These are phyloP conservation scores for Saccostrea cuccullata DNA, from an alignment of 1,140 invertebrate species.

Conservation along the genomic window DNA sequence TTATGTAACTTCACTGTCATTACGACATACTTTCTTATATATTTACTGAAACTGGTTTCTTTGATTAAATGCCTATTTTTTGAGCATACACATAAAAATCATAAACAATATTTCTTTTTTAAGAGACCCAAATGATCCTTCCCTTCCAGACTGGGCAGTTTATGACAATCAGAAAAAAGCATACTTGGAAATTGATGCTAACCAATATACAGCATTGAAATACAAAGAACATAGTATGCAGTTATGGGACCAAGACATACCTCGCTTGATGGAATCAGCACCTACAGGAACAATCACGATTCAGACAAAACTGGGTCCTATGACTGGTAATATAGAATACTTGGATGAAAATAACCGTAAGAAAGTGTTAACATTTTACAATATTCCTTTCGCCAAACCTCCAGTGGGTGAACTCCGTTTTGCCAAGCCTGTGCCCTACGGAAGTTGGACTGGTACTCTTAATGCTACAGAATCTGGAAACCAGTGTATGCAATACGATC, in stretches of 20 bases:
- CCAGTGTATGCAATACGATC: constrained; percentile 11
- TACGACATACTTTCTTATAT: no score
- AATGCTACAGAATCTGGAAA: not conserved
- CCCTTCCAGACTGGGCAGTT: not conserved
- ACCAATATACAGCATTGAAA: not conserved
- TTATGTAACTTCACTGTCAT: no score
- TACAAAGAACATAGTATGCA: not conserved
- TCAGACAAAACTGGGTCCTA: not conserved
- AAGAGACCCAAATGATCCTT: not conserved
- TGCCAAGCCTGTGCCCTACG: not conserved
- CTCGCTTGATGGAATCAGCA: constrained; percentile 7
- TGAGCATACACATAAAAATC: no score
- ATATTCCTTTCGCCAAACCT: constrained; percentile 40
- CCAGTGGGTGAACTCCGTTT: constrained; percentile 36
- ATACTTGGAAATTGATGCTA: not conserved
- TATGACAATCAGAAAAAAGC: not conserved
- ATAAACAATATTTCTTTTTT: not conserved
- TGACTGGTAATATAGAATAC: not conserved
- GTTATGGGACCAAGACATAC: constrained; percentile 42
- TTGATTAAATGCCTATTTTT: no score
- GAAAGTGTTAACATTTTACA: constrained; percentile 7
- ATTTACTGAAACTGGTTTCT: no score
- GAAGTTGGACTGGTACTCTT: constrained; percentile 22
- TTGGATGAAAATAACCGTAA: not conserved
- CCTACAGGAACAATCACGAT: not conserved